Conservation (phyloP, 2,888 invertebrate genomes). For the Dendrolimus pini region DNA sequence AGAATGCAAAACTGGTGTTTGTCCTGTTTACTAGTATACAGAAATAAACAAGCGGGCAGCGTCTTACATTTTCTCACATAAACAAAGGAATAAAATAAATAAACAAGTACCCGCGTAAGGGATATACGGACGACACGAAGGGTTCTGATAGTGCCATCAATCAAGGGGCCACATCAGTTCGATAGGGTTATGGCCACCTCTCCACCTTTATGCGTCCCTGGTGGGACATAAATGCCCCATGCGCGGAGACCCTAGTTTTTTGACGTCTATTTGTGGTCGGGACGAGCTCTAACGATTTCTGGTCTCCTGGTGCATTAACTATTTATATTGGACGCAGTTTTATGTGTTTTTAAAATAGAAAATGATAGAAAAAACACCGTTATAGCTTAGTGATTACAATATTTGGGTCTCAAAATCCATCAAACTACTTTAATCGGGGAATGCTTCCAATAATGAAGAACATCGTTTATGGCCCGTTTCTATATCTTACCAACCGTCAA, state of each 20-base stretch:
- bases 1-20: too few relatives aligned
- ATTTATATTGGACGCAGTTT: constrained; percentile 14
- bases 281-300: constrained; percentile 56
- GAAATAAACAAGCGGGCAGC: neutral
- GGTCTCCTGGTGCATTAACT: constrained; percentile 33
- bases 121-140: constrained; percentile 52
- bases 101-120: constrained; percentile 57
- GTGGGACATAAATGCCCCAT: constrained; percentile 66
- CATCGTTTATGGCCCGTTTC: too few relatives aligned
- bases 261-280: constrained; percentile 75
- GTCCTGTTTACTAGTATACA: neutral
- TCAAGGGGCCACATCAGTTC: constrained; percentile 70
- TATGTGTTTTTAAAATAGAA: constrained; percentile 10
- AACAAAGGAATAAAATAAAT: constrained; percentile 67
- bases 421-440: too few relatives aligned
- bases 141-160: constrained; percentile 69
- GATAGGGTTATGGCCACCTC: constrained; percentile 74
- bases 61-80: constrained; percentile 52
- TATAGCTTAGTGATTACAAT: too few relatives aligned
- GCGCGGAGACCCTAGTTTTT: constrained; percentile 66
- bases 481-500: too few relatives aligned
- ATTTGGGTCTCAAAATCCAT: too few relatives aligned
- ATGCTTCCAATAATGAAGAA: too few relatives aligned
- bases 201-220: constrained; percentile 73
- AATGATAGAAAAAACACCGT: too few relatives aligned